Percentiles rank a stretch among this genome's conserved stretches.
These are phyloP conservation scores for Alethe castanea DNA, from an alignment of 2,113 vertebrate species.

Conservation along the genomic window DNA sequence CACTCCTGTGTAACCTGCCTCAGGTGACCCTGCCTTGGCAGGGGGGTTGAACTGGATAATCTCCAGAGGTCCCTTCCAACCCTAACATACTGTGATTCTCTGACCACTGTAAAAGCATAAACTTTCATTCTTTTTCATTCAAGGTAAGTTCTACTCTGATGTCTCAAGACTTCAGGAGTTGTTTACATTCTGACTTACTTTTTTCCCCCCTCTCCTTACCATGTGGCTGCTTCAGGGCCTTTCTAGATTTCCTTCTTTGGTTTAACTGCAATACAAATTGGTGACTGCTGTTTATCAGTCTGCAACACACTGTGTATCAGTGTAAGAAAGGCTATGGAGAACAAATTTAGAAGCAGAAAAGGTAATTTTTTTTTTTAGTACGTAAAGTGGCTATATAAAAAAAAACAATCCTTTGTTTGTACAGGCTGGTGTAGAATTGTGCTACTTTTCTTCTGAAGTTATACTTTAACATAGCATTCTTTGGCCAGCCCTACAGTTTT, in stretches of 20 bases:
- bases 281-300: background rate
- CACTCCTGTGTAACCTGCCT: background rate
- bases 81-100: background rate
- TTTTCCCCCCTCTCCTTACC: background rate
- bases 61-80: background rate
- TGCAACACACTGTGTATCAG: background rate
- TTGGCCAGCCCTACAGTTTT: background rate
- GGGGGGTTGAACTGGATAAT: background rate
- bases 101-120: background rate
- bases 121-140: background rate
- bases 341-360: background rate
- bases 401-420: background rate
- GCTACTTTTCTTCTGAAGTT: background rate
- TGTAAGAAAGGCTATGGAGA: background rate
- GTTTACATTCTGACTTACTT: background rate
- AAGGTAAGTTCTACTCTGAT: background rate
- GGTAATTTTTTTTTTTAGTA: background rate
- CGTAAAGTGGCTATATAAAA: background rate
- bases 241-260: background rate
- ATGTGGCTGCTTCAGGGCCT: background rate
- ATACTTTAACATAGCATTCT: background rate
- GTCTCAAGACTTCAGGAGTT: background rate
- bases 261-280: background rate
- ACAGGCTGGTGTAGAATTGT: background rate
- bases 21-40: background rate